Evolutionary conservation across 92 coral and sea anemone species (phyloP).

Genomic region (Phenganax marumi): DNA sequence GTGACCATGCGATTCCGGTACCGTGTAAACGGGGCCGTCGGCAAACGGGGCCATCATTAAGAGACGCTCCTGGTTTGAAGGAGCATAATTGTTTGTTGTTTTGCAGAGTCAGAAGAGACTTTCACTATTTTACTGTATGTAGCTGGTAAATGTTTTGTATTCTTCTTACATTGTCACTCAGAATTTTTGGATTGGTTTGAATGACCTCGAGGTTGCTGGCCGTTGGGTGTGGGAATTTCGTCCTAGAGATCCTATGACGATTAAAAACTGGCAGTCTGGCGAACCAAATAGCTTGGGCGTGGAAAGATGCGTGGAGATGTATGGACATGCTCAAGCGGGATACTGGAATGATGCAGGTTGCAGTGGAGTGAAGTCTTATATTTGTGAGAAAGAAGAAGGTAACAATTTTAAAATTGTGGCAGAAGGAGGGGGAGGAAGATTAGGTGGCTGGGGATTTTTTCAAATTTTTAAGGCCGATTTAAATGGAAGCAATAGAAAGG

Average conservation of each 20-base stretch:
- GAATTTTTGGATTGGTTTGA: conserved; percentile 87
- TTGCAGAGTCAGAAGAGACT: no score
- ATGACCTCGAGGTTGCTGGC: conserved; percentile 67
- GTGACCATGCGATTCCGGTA: no score
- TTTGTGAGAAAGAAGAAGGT: conserved; percentile 92
- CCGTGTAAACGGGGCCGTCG: no score
- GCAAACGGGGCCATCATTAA: no score
- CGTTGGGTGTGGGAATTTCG: conserved; percentile 72
- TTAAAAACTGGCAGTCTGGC: conserved; percentile 80
- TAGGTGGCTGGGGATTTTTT: no score
- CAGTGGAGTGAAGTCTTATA: conserved; percentile 59
- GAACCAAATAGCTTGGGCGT: conserved; percentile 77
- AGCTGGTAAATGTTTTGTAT: no score
- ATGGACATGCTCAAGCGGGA: conserved; percentile 61
- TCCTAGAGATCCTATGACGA: conserved; percentile 59
- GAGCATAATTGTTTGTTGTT: no score
- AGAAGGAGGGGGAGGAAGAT: not conserved
- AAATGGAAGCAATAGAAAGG: no score
- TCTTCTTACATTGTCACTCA: not conserved
- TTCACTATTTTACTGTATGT: no score
- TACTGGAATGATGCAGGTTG: conserved; percentile 91
- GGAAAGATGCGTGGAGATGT: conserved; percentile 77
- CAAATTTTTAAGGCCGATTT: no score
- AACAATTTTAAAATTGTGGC: conserved; percentile 1
- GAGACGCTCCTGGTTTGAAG: no score